phyloP scores from a whole-genome alignment of 2,797 vertebrate genomes.

The Synanceia verrucosa region DNA sequence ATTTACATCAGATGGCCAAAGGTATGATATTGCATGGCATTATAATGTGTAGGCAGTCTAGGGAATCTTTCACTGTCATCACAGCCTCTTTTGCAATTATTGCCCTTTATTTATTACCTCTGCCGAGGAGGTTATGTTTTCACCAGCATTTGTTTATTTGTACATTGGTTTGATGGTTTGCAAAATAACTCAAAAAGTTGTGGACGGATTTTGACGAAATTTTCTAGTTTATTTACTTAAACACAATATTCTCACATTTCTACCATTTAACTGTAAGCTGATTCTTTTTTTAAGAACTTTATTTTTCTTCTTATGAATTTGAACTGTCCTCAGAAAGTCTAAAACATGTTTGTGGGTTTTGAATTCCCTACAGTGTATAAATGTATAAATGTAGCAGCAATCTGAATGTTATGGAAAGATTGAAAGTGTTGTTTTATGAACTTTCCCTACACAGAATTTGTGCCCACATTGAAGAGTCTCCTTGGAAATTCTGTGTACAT shows the following conservation, averaged over 20 bases:
- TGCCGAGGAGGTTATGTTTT: no score
- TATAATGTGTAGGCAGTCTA: background rate
- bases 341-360: background rate
- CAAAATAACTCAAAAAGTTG: no score
- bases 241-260: background rate
- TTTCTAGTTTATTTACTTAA: no score
- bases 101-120: background rate
- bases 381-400: background rate
- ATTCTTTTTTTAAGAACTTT: background rate
- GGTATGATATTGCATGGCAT: conserved; percentile 67
- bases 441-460: conserved; percentile 85
- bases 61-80: background rate
- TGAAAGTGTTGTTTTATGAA: conserved; percentile 1
- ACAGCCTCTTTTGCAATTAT: background rate
- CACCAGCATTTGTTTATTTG: no score
- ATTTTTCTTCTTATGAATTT: background rate
- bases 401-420: background rate
- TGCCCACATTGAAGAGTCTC: conserved; percentile 89
- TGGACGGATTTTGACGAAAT: no score
- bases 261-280: background rate
- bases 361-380: background rate
- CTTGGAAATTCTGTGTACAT: conserved; percentile 90
- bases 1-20: conserved; percentile 87
- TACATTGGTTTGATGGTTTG: no score
- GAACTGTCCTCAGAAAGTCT: background rate